Percentiles rank a stretch among this genome's conserved stretches.
phyloP scores from a whole-genome alignment of 2,113 vertebrate genomes.

The Pterocles burchelli region DNA sequence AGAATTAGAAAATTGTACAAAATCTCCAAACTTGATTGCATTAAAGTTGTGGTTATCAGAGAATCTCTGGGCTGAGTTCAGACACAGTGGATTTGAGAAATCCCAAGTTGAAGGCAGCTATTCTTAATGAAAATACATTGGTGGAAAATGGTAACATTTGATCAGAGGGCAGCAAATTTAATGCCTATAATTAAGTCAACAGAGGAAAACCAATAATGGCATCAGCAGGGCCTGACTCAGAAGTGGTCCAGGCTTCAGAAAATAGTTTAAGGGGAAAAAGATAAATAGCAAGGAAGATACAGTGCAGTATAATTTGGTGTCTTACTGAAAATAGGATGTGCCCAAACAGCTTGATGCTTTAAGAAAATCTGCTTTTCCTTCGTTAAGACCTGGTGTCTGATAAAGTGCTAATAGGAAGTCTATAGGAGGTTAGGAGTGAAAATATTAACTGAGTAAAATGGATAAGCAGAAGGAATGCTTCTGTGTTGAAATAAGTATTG shows the following conservation, averaged over 20 bases:
- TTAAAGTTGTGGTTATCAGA: neutral
- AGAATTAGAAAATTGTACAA: neutral
- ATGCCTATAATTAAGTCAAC: neutral
- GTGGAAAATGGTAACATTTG: neutral
- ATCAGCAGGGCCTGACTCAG: neutral
- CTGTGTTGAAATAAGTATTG: neutral
- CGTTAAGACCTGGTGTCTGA: neutral
- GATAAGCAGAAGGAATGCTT: neutral
- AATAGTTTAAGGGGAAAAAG: neutral
- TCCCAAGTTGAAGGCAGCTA: neutral
- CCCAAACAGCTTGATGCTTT: neutral
- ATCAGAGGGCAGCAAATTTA: neutral
- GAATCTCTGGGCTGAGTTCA: neutral
- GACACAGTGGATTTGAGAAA: neutral
- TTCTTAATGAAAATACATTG: neutral
- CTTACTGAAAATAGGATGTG: neutral
- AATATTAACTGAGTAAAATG: neutral
- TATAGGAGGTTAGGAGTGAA: neutral
- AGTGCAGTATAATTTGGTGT: neutral
- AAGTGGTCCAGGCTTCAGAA: neutral
- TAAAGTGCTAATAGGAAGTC: neutral
- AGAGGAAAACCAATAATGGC: neutral
- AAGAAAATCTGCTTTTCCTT: neutral
- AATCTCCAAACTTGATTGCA: neutral
- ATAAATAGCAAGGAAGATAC: neutral